Evolutionary conservation across 2,888 invertebrate species (phyloP), one percentile per base, ranked within the genome.

Genomic region (Microdon myrmicae): DNA sequence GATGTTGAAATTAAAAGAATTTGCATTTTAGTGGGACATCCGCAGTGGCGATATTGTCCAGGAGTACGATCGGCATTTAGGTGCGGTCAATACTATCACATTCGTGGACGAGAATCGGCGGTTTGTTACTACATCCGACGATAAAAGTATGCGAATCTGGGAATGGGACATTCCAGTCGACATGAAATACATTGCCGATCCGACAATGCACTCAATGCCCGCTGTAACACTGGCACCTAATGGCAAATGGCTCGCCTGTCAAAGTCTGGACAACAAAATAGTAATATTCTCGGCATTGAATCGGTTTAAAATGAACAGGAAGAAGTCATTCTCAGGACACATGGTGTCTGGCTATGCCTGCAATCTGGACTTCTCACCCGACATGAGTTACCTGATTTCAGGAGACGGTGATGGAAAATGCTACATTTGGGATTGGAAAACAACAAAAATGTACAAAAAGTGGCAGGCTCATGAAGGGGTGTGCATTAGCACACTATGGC

Each of bases 261-360:
- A 99, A 81, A 94, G 95, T 67, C 94, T 99, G 92, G 98, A 99
- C 83, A 99, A 99, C 82, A 96, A 96, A 81, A 91, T 99, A 47
- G 90, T 95, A 20, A 96, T 99, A 71, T 99, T 99, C 82, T 96
- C 97, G 19, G 96, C 98, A 0, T 82, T 98, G 67, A 97, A 98
- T 82, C 85, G 97, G 67, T 96, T 99, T 81, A 97, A 98, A 81
- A 90, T 97, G 85, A 97, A 99, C 81, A 84, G 96, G 17, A 99
- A 99, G 81, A 99, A 99, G 81, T 90, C 93, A 0, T 99, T 99
- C 81, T 90, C 90, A 0, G 98, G 99, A 0, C 99, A 99, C 77
- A 99, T 99, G 96, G 98, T 98, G 1, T 97, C 99, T 5, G 99
- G 99, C 0, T 99, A 98, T 80, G 98, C 99, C 0, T 99, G 99